Evolutionary conservation across 2,888 invertebrate species (phyloP), one percentile per base, ranked within the genome.

Genomic region (Cylindroiulus punctatus): DNA sequence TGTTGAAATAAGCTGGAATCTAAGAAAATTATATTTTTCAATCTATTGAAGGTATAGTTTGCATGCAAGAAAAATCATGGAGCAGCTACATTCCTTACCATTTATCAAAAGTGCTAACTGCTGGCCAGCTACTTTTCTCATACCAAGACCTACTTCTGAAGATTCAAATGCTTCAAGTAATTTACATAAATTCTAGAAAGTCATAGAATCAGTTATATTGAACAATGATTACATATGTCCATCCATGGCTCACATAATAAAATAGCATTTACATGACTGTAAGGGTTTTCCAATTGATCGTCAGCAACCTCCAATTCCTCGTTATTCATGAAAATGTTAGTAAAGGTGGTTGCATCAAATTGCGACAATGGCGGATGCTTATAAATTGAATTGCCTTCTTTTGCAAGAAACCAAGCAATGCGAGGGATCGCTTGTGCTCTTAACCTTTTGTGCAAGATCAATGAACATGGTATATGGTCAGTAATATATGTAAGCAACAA

Each of bases 101-200:
- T 84, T 84, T 42, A 84, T 12, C 44, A 84, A 40, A 44, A 84
- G n/a, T 22, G n/a, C 26, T 36, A 84, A n/a, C 22, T 44, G 84
- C 19, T 84, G 84, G 26, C 84, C 84, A 42, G 84, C 40, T 44
- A 26, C 36, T 84, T 84, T 84, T 84, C 84, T 84, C 47, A 22
- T 42, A 14, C n/a, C n/a, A 30, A 84, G 26, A 44, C 19, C 40
- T 30, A n/a, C 32, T 42, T 84, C n/a, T 42, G 10, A 19, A 4
- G 84, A 84, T 22, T 26, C 36, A 84, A 84, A 42, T 22, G 42
- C n/a, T 84, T 84, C 3, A 14, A 84, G 84, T 22, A 84, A 22
- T 42, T 84, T 84, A 36, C 7, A 42, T 22, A 42, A 14, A 36
- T 36, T 42, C 47, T 84, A 42, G 12, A 84, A 47, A n/a, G n/a